Evolutionary conservation across 1,140 invertebrate genomes (phyloP).

Genomic region (Meloidogyne floridensis): DNA sequence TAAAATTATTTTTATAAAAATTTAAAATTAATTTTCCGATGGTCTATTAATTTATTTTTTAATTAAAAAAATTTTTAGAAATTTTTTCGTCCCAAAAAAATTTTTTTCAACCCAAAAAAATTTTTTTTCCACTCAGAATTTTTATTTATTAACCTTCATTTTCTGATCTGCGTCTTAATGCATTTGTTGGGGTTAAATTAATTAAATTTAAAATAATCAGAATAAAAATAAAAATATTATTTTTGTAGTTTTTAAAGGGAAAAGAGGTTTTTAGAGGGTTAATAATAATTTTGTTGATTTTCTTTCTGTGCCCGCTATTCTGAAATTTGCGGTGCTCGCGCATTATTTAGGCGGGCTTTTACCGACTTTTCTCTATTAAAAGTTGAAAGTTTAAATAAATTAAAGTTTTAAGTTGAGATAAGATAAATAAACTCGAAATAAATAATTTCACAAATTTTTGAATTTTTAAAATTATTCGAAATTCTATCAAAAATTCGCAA

Average conservation of each 20-base stretch:
- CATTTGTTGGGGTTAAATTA: background rate
- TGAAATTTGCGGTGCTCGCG: background rate
- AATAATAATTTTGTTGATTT: background rate
- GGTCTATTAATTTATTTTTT: no score
- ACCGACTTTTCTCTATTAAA: background rate
- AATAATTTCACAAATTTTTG: no score
- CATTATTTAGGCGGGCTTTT: background rate
- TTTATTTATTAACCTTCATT: background rate
- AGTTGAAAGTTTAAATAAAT: background rate
- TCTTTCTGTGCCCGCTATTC: background rate
- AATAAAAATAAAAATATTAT: slow-evolving; percentile 5
- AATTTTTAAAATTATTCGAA: no score
- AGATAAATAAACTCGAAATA: background rate
- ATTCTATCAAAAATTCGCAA: no score
- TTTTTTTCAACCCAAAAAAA: no score
- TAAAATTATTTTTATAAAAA: no score
- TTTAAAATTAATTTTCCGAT: no score
- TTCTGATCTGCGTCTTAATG: background rate
- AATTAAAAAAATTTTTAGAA: no score
- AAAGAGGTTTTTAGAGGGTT: background rate
- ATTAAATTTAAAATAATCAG: background rate
- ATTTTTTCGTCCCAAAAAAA: no score
- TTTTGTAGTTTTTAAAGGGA: slow-evolving; percentile 2
- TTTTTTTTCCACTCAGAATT: no score
- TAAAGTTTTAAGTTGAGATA: no score